These are phyloP conservation scores for Dendroctonus valens DNA, from an alignment of 1,140 invertebrate genomes.

Conservation along the genomic window DNA sequence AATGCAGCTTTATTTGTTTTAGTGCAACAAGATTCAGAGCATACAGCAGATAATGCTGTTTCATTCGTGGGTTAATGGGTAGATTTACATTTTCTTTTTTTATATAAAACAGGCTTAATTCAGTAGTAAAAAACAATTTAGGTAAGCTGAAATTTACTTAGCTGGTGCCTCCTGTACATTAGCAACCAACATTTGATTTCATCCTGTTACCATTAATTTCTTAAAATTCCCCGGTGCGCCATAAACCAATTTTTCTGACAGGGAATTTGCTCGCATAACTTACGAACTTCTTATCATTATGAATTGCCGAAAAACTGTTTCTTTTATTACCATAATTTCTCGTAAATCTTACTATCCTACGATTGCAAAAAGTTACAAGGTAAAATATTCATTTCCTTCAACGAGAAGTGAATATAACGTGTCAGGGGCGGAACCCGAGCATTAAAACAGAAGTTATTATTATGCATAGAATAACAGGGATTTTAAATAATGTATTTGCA, in stretches of 20 bases:
- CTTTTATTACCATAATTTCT: conserved; percentile 18
- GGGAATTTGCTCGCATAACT: neutral
- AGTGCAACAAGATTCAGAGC: neutral
- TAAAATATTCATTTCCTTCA: conserved; percentile 35
- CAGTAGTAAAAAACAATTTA: too few species aligned
- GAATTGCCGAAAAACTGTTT: conserved; percentile 10
- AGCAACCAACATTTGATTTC: too few species aligned
- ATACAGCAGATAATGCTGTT: too few species aligned
- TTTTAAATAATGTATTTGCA: too few species aligned
- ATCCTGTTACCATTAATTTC: too few species aligned
- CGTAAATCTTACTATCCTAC: conserved; percentile 19
- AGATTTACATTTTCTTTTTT: too few species aligned
- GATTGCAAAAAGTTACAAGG: conserved; percentile 32
- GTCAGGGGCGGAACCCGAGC: neutral
- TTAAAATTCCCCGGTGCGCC: neutral
- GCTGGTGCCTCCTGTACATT: too few species aligned
- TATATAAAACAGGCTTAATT: too few species aligned
- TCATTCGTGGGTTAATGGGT: too few species aligned
- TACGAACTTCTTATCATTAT: conserved; percentile 14
- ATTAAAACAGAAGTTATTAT: neutral
- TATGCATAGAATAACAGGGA: too few species aligned
- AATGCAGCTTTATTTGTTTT: neutral
- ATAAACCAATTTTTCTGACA: conserved; percentile 10
- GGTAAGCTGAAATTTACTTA: too few species aligned
- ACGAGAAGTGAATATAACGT: conserved; percentile 9